These are phyloP conservation scores for Eupithecia pulchellata DNA, from an alignment of 2,888 invertebrate species.

Conservation along the genomic window DNA sequence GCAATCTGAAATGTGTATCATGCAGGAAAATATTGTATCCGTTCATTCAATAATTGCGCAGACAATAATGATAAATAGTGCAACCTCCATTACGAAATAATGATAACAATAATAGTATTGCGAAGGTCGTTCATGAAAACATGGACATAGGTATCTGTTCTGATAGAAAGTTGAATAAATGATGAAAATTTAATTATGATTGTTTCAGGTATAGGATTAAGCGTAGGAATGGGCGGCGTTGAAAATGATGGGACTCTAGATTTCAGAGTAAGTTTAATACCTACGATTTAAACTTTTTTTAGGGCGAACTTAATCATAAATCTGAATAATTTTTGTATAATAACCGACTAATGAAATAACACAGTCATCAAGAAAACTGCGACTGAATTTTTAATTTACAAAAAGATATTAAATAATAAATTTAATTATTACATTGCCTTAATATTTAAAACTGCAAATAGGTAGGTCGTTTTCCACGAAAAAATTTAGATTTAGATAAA, in stretches of 20 bases:
- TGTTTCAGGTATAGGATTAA: conserved; percentile 70
- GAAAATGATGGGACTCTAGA: conserved; percentile 53
- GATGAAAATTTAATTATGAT: not conserved
- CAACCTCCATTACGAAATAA: conserved; percentile 65
- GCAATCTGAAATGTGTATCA: too few relatives aligned
- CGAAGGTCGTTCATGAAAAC: conserved; percentile 55
- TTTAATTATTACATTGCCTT: too few relatives aligned
- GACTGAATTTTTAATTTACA: too few relatives aligned
- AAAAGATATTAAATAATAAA: too few relatives aligned
- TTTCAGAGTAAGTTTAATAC: conserved; percentile 56
- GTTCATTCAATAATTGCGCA: conserved; percentile 61
- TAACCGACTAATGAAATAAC: not conserved
- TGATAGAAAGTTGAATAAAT: conserved; percentile 2
- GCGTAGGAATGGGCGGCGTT: conserved; percentile 63
- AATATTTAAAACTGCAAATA: too few relatives aligned
- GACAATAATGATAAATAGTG: conserved; percentile 51
- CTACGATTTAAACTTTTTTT: not conserved
- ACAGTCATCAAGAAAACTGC: too few relatives aligned
- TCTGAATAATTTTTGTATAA: not conserved
- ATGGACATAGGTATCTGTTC: not conserved
- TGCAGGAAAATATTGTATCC: conserved; percentile 33
- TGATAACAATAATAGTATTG: conserved; percentile 53
- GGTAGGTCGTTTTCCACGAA: too few relatives aligned
- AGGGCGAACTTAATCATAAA: not conserved
- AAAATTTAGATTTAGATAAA: too few relatives aligned